Evolutionary conservation across 37 sponge, comb jelly and placozoan genomes (phyloP).

Genomic region (Mnemiopsis leidyi): DNA sequence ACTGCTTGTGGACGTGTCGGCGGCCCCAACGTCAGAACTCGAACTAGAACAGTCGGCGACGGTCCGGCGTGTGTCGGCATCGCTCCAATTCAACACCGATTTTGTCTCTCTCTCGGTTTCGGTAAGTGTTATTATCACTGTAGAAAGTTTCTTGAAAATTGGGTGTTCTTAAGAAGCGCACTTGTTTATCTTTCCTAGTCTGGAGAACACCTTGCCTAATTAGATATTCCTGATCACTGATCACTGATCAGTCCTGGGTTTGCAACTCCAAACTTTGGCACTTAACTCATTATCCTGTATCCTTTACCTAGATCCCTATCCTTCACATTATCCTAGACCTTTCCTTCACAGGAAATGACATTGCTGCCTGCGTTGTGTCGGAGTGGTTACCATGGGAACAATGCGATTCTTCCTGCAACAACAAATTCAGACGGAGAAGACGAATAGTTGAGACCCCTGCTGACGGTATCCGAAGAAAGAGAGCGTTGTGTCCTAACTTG

Average conservation of each 20-base stretch:
- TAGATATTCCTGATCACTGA: no score
- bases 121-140: no score
- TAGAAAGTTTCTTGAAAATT: no score
- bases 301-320: no score
- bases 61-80: neutral
- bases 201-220: neutral
- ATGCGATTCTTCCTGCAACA: slow-evolving; percentile 36
- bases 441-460: neutral
- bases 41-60: neutral
- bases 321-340: no score
- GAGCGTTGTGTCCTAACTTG: slow-evolving; percentile 17
- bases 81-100: neutral
- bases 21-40: neutral
- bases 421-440: neutral
- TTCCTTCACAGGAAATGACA: neutral
- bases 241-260: no score
- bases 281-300: no score
- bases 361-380: slow-evolving; percentile 5
- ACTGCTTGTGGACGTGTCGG: neutral
- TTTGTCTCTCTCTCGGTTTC: neutral
- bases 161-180: no score
- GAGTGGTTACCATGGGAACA: slow-evolving; percentile 59
- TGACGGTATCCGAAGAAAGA: neutral
- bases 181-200: no score
- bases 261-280: no score